These are phyloP conservation scores for Rana temporaria DNA, from an alignment of 2,113 vertebrate genomes.

Conservation along the genomic window DNA sequence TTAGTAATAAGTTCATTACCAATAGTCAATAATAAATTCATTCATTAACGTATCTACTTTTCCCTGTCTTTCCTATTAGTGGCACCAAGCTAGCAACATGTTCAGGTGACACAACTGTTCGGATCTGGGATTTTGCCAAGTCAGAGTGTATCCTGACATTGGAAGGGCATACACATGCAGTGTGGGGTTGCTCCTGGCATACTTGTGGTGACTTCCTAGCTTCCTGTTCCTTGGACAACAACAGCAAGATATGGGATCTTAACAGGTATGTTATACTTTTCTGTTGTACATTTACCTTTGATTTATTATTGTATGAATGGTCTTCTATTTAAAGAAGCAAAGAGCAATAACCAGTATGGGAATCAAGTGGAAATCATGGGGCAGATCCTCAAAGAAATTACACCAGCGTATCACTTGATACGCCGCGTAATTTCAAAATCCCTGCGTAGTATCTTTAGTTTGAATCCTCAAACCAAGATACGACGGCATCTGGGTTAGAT, in stretches of 20 bases:
- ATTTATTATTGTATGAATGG: neutral
- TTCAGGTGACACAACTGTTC: slow-evolving; percentile 73
- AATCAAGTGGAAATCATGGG: too few species aligned
- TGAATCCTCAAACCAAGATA: too few species aligned
- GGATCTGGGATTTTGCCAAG: slow-evolving; percentile 75
- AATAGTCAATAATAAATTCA: neutral
- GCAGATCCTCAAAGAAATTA: too few species aligned
- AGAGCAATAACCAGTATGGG: too few species aligned
- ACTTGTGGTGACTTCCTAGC: slow-evolving; percentile 78
- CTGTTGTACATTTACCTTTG: neutral
- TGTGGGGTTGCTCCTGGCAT: slow-evolving; percentile 80
- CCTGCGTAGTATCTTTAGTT: too few species aligned
- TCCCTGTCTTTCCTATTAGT: slow-evolving; percentile 53
- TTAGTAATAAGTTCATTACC: too few species aligned
- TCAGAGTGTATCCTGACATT: slow-evolving; percentile 70
- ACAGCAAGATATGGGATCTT: slow-evolving; percentile 79
- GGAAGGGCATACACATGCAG: slow-evolving; percentile 71
- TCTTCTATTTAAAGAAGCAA: too few species aligned
- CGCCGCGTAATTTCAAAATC: too few species aligned
- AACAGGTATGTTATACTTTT: slow-evolving; percentile 66
- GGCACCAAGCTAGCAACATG: slow-evolving; percentile 74
- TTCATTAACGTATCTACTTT: neutral
- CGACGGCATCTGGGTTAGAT: too few species aligned
- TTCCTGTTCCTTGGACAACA: slow-evolving; percentile 82
- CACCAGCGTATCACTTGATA: too few species aligned